Evolutionary conservation across 2,113 vertebrate species (phyloP).

Genomic region (Phyllostomus discolor): DNA sequence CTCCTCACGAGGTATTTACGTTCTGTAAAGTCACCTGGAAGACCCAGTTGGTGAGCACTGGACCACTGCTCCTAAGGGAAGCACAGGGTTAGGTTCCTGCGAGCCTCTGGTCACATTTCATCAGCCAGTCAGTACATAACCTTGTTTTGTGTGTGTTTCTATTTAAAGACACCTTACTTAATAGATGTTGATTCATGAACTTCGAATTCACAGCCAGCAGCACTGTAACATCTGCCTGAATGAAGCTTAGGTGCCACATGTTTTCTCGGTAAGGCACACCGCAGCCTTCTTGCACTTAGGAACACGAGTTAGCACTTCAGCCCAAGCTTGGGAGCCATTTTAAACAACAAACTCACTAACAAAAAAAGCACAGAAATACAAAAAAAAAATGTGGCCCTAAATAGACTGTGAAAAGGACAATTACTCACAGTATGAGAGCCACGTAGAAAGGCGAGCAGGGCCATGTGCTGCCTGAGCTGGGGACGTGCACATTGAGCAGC

Average conservation of each 20-base stretch:
- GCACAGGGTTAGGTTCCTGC: neutral
- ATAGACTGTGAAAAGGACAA: neutral
- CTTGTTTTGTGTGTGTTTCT: neutral
- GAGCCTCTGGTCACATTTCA: neutral
- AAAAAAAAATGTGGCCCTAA: neutral
- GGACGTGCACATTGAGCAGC: neutral
- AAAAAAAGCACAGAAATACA: neutral
- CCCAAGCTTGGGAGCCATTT: neutral
- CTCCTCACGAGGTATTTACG: slow-evolving; percentile 2
- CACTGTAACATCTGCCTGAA: neutral
- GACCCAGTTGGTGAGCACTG: neutral
- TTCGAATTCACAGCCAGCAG: neutral
- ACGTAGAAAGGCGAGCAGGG: neutral
- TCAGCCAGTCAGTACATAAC: neutral
- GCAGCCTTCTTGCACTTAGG: neutral
- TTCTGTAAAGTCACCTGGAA: neutral
- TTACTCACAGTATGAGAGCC: neutral
- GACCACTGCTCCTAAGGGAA: neutral
- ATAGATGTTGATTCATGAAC: neutral
- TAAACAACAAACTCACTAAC: neutral
- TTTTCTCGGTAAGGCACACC: neutral
- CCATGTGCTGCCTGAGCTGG: neutral
- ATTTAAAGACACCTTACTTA: neutral
- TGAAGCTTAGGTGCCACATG: neutral
- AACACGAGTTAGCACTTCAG: neutral